Percentiles rank a stretch among this genome's conserved stretches.
Conservation (phyloP, 2,888 invertebrate genomes). For the Melinaea marsaeus region DNA sequence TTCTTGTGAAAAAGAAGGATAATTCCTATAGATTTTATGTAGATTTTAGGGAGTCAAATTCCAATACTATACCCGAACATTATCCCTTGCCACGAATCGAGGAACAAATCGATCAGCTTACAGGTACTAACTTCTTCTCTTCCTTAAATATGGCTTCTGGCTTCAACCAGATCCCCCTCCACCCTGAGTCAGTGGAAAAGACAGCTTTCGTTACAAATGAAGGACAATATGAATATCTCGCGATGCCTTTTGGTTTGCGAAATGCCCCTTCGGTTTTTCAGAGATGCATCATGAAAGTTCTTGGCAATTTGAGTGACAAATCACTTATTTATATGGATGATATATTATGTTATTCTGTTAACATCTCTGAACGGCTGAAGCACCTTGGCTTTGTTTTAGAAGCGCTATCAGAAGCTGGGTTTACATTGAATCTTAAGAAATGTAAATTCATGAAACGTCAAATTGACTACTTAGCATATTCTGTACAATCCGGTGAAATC, state of each 20-base stretch:
- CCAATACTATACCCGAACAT: not conserved
- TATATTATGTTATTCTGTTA: conserved; percentile 24
- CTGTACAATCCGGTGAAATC: conserved; percentile 20
- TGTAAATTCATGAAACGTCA: conserved; percentile 31
- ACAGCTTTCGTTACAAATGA: conserved; percentile 29
- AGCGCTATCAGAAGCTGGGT: conserved; percentile 22
- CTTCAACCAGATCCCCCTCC: conserved; percentile 31
- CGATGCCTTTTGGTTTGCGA: conserved; percentile 28
- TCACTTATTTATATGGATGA: conserved; percentile 32
- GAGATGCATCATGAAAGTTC: conserved; percentile 37
- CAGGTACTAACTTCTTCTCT: not conserved
- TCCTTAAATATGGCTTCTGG: conserved; percentile 20
- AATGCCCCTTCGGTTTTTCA: conserved; percentile 45
- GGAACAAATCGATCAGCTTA: conserved; percentile 1
- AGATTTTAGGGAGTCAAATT: not conserved
- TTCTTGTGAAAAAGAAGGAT: too few relatives aligned
- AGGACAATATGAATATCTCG: conserved; percentile 28
- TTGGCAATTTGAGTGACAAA: conserved; percentile 14
- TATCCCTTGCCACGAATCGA: not conserved
- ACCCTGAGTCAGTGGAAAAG: conserved; percentile 25
- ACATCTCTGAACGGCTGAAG: conserved; percentile 18
- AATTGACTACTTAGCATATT: conserved; percentile 28
- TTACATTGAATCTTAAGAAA: conserved; percentile 31
- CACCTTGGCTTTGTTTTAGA: conserved; percentile 19
- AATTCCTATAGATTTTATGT: too few relatives aligned